A percentile compares a stretch with the other conserved stretches of the same genome.
These are phyloP conservation scores for Andinoacara biseriatus DNA, from an alignment of 2,113 vertebrate genomes.

Conservation along the genomic window DNA sequence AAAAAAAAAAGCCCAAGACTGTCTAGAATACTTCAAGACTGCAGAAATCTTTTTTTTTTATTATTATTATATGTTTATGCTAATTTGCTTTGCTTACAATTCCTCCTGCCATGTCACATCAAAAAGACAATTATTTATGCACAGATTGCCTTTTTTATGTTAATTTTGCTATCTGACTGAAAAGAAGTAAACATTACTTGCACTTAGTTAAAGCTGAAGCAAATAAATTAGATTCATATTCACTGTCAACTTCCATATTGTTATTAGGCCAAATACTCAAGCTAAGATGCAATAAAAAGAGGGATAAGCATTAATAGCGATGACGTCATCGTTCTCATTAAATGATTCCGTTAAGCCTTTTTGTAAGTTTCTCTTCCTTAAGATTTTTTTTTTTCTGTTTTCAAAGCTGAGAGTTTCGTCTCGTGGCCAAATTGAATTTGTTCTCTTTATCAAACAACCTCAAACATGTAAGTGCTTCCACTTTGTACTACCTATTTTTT, in stretches of 20 bases:
- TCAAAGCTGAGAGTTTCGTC: background rate
- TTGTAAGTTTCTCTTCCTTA: background rate
- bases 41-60: slow-evolving; percentile 26
- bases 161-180: slow-evolving; percentile 16
- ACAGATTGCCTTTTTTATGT: slow-evolving; percentile 16
- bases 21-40: slow-evolving; percentile 25
- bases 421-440: slow-evolving; percentile 58
- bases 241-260: slow-evolving; percentile 26
- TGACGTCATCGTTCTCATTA: background rate
- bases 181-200: slow-evolving; percentile 34
- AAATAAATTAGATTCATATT: slow-evolving; percentile 34
- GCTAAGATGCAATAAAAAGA: background rate
- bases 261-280: background rate
- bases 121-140: slow-evolving; percentile 33
- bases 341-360: background rate
- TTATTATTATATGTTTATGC: slow-evolving; percentile 11
- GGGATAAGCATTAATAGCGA: background rate
- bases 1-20: background rate
- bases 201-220: slow-evolving; percentile 36
- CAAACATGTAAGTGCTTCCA: slow-evolving; percentile 8
- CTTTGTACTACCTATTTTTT: slow-evolving; percentile 20
- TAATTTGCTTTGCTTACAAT: slow-evolving; percentile 11
- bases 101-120: slow-evolving; percentile 2
- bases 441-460: slow-evolving; percentile 46
- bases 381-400: slow-evolving; percentile 8